phyloP scores from a whole-genome alignment of 2,113 vertebrate genomes.

The Rallus limicola region DNA sequence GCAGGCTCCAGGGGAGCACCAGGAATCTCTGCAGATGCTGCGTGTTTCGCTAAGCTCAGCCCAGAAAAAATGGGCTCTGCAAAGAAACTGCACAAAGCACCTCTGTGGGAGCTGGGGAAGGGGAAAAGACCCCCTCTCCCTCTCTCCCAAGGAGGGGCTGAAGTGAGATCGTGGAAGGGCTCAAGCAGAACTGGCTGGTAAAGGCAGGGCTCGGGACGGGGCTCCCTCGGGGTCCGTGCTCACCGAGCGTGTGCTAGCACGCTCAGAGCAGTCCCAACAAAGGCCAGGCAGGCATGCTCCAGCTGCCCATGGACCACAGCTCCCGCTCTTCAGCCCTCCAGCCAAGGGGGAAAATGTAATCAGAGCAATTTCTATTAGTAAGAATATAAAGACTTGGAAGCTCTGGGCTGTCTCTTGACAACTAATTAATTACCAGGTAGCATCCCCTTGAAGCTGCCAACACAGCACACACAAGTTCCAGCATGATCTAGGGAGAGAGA shows the following conservation, averaged over 20 bases:
- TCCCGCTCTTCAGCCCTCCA: constrained; percentile 18
- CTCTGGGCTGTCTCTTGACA: constrained; percentile 68
- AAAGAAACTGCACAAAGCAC: background rate
- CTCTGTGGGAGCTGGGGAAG: background rate
- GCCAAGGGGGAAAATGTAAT: constrained; percentile 49
- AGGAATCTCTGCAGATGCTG: background rate
- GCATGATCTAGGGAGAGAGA: constrained; percentile 45
- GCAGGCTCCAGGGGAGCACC: background rate
- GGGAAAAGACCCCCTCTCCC: background rate
- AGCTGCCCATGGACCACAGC: constrained; percentile 48
- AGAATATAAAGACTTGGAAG: constrained; percentile 63
- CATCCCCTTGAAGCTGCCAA: constrained; percentile 68
- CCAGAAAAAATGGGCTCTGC: background rate
- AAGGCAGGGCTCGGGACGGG: background rate
- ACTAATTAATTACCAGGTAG: constrained; percentile 74
- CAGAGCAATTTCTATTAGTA: constrained; percentile 64
- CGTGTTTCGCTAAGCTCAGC: background rate
- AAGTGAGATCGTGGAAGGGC: background rate
- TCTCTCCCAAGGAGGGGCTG: background rate
- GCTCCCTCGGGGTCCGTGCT: background rate
- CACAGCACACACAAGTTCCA: constrained; percentile 61
- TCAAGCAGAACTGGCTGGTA: constrained; percentile 23
- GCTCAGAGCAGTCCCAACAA: constrained; percentile 4
- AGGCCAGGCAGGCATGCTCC: constrained; percentile 37
- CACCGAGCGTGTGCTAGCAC: background rate